Evolutionary conservation across 2,797 vertebrate species (phyloP).

Genomic region (Dipus sagitta): DNA sequence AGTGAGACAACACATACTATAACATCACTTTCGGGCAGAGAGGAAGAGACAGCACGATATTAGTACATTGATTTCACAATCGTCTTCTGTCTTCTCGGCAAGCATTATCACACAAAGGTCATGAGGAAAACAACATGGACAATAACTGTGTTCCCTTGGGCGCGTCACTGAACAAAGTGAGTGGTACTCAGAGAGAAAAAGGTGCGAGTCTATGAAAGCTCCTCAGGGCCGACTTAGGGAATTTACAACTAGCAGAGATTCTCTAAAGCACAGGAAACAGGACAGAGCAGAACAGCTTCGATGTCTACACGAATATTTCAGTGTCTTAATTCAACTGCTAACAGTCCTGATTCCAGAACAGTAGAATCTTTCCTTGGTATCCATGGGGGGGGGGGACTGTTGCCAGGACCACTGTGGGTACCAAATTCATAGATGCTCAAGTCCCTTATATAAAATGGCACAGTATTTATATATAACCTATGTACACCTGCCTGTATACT

Average conservation of each 20-base stretch:
- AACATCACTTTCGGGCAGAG: constrained; percentile 79
- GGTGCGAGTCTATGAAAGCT: constrained; percentile 27
- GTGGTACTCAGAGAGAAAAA: constrained; percentile 37
- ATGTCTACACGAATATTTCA: background rate
- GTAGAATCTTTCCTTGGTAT: background rate
- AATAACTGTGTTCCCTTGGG: constrained; percentile 34
- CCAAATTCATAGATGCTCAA: background rate
- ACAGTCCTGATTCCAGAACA: background rate
- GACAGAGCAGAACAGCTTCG: background rate
- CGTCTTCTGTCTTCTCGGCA: constrained; percentile 60
- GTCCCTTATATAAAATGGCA: background rate
- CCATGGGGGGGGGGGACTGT: background rate
- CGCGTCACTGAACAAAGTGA: constrained; percentile 28
- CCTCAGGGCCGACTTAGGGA: background rate
- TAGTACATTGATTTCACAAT: constrained; percentile 71
- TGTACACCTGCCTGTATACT: background rate
- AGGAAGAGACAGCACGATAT: constrained; percentile 80
- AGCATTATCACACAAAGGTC: constrained; percentile 34
- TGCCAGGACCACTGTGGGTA: background rate
- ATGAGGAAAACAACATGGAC: constrained; percentile 43
- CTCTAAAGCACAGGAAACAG: background rate
- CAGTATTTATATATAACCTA: background rate
- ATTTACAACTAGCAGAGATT: constrained; percentile 5
- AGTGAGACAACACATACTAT: constrained; percentile 82
- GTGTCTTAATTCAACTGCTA: background rate